Evolutionary conservation across 1,140 invertebrate genomes (phyloP).

Genomic region (Drosophila kepulauana): DNA sequence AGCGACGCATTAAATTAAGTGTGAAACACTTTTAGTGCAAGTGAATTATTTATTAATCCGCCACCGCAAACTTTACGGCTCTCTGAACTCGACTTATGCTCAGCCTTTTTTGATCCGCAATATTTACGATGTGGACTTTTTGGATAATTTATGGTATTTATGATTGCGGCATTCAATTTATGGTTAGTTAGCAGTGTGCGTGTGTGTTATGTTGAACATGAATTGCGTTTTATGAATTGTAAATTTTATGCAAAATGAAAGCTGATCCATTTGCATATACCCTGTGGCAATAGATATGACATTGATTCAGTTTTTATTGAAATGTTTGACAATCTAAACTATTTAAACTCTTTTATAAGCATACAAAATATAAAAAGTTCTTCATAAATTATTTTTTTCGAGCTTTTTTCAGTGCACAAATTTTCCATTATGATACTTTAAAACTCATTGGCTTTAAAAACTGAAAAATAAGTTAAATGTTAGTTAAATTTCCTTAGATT

Average conservation of each 20-base stretch:
- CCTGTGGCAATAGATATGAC: neutral
- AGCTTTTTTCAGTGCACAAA: too few relatives aligned
- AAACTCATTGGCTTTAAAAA: too few relatives aligned
- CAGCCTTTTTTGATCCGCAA: neutral
- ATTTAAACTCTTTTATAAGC: too few relatives aligned
- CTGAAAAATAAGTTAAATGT: too few relatives aligned
- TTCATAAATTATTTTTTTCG: too few relatives aligned
- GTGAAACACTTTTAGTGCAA: constrained; percentile 62
- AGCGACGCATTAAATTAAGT: constrained; percentile 60
- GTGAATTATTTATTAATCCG: constrained; percentile 66
- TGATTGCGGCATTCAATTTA: constrained; percentile 4
- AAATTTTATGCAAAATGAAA: neutral
- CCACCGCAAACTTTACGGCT: constrained; percentile 5
- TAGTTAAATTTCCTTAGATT: too few relatives aligned
- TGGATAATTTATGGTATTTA: constrained; percentile 9
- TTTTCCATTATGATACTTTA: too few relatives aligned
- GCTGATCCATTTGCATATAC: neutral
- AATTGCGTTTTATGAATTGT: neutral
- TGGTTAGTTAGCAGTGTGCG: neutral
- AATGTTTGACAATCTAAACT: neutral
- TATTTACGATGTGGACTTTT: constrained; percentile 1
- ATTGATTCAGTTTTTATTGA: neutral
- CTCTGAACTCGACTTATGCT: neutral
- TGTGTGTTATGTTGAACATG: neutral
- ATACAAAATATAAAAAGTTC: too few relatives aligned